Evolutionary conservation across 2,888 invertebrate species (phyloP).

Genomic region (Cyclophora albipunctata): DNA sequence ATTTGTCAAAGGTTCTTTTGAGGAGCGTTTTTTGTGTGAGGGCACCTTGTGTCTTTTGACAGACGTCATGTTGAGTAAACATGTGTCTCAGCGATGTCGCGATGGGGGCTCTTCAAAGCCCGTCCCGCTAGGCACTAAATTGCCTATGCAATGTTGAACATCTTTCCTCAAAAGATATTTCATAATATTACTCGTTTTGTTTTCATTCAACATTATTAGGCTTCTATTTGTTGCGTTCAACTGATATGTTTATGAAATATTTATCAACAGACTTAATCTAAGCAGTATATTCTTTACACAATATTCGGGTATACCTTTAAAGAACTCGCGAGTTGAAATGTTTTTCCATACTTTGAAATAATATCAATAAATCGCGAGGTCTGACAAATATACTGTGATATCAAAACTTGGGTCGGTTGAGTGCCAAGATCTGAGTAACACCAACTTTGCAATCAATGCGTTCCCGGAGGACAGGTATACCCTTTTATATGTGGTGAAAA

Average conservation of each 20-base stretch:
- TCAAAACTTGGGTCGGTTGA: conserved; percentile 19
- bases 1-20: conserved; percentile 65
- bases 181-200: too few species aligned
- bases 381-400: conserved; percentile 25
- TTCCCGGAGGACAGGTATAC: conserved; percentile 16
- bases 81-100: conserved; percentile 34
- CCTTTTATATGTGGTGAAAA: too few species aligned
- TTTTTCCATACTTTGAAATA: conserved; percentile 22
- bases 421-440: conserved; percentile 21
- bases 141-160: conserved; percentile 6
- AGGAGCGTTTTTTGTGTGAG: conserved; percentile 47
- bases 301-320: not conserved
- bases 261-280: too few species aligned
- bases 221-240: too few species aligned
- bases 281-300: too few species aligned
- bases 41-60: conserved; percentile 55
- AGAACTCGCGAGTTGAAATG: conserved; percentile 12
- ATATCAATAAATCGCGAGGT: conserved; percentile 24
- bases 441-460: conserved; percentile 27
- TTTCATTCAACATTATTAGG: too few species aligned
- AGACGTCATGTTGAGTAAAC: conserved; percentile 53
- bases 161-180: too few species aligned
- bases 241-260: too few species aligned
- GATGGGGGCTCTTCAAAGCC: conserved; percentile 35
- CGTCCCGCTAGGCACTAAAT: conserved; percentile 15